phyloP scores from a whole-genome alignment of 2,888 invertebrate genomes.

The Cremastinae sp. region DNA sequence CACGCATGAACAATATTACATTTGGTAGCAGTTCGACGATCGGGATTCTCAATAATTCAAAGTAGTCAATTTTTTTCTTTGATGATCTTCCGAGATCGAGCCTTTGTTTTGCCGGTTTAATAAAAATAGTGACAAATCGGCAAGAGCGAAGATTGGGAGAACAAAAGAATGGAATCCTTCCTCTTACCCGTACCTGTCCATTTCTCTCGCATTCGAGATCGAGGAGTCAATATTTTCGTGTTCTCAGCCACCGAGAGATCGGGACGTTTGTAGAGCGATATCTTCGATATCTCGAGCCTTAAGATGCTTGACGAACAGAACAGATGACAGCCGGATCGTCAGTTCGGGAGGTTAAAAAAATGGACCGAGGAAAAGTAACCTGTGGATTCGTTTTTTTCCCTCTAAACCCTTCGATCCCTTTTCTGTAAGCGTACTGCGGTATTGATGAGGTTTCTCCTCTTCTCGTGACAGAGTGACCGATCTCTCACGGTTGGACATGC shows the following conservation, averaged over 20 bases:
- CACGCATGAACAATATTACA: too few relatives aligned
- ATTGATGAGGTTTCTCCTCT: conserved; percentile 42
- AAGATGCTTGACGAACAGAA: conserved; percentile 66
- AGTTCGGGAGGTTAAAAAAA: conserved; percentile 25
- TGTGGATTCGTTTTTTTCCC: conserved; percentile 10
- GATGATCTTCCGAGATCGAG: neutral
- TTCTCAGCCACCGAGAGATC: conserved; percentile 45
- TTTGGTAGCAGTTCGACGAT: too few relatives aligned
- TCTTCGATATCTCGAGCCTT: conserved; percentile 69
- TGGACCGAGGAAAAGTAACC: conserved; percentile 17
- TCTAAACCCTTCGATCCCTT: conserved; percentile 14
- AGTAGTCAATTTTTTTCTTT: conserved; percentile 24
- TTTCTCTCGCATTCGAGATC: conserved; percentile 5
- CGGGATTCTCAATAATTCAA: too few relatives aligned
- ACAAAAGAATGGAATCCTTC: too few relatives aligned
- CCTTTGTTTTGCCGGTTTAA: conserved; percentile 34
- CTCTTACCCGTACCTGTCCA: neutral
- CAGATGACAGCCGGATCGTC: conserved; percentile 45
- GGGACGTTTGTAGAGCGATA: conserved; percentile 59
- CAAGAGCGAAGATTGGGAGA: too few relatives aligned
- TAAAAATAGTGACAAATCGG: conserved; percentile 57
- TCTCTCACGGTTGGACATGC: conserved; percentile 44
- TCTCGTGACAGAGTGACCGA: conserved; percentile 55
- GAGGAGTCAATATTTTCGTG: conserved; percentile 52
- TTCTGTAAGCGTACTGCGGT: conserved; percentile 3